Evolutionary conservation across 2,113 vertebrate species (phyloP), one percentile per base, ranked within the genome.

Genomic region (Progne subis): DNA sequence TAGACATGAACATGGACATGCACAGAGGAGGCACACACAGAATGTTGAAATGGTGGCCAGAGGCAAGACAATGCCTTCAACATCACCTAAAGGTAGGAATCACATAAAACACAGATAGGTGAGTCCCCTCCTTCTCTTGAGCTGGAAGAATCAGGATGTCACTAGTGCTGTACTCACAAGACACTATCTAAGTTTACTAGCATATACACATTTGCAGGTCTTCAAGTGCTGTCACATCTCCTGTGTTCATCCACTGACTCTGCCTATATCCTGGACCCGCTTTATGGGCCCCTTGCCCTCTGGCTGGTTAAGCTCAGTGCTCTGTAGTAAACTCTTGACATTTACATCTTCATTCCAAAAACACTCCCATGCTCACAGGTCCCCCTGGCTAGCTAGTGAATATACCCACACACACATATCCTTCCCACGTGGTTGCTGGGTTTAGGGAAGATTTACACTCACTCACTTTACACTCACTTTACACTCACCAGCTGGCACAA

Each of bases 1-100:
- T 1, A 6, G 10, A 52, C 15, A 10, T 2, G 3, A 26, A 9
- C n/a, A n/a, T 0, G 1, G 39, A 7, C 5, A 39, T 0, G 8
- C 1, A 2, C 18, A 25, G 25, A 53, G 68, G 17, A 64, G 23
- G 9, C 3, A 44, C 9, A 41, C 1, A 5, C 5, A 24, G 11
- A n/a, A 34, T 34, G 26, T 14, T 29, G 16, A 39, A 31, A 28
- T 2, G 3, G n/a, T n/a, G 75, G 34, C 13, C 31, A n/a, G 8
- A 39, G 11, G 31, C 11, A 69, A 32, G 4, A 20, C 0, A 0
- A 8, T 64, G 32, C 46, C 12, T 69, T 60, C 41, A 65, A 18
- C 26, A n/a, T 12, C 47, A 47, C 23, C 37, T 18, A n/a, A 26
- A 53, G 7, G 32, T 25, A 34, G 24, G 17, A 74, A 34, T 39